These are phyloP conservation scores for Alligator mississippiensis DNA, from an alignment of 2,113 vertebrate species.

Conservation along the genomic window DNA sequence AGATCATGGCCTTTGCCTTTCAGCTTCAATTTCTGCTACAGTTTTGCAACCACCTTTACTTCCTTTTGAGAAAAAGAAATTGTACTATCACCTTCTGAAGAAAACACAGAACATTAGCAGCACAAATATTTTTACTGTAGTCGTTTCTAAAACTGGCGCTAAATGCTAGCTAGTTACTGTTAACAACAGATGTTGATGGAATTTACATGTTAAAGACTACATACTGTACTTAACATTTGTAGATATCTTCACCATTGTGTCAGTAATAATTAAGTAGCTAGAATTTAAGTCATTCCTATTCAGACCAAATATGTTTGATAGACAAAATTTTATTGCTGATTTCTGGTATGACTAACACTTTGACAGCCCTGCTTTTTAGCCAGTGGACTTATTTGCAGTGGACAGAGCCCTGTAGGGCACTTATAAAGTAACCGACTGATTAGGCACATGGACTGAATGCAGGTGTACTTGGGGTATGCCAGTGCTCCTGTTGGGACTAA, in stretches of 20 bases:
- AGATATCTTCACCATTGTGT: slow-evolving; percentile 42
- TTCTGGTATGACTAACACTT: neutral
- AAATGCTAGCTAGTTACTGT: slow-evolving; percentile 35
- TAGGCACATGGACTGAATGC: slow-evolving; percentile 45
- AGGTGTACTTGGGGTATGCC: no score
- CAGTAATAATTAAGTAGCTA: slow-evolving; percentile 52
- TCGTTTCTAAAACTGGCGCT: slow-evolving; percentile 5
- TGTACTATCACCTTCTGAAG: neutral
- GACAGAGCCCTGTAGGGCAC: neutral
- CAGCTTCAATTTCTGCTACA: neutral
- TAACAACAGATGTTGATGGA: slow-evolving; percentile 19
- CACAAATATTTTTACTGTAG: neutral
- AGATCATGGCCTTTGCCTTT: neutral
- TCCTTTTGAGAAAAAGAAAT: neutral
- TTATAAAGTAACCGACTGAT: slow-evolving; percentile 46
- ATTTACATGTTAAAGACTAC: neutral
- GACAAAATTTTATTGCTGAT: slow-evolving; percentile 31
- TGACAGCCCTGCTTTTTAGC: neutral
- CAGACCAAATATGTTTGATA: slow-evolving; percentile 51
- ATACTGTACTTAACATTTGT: neutral
- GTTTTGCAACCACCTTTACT: neutral
- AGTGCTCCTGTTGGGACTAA: no score
- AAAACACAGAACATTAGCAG: neutral
- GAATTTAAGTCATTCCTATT: slow-evolving; percentile 16
- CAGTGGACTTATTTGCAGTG: slow-evolving; percentile 14